Evolutionary conservation across 2,888 invertebrate genomes (phyloP).

Genomic region (Tetranychus piercei): DNA sequence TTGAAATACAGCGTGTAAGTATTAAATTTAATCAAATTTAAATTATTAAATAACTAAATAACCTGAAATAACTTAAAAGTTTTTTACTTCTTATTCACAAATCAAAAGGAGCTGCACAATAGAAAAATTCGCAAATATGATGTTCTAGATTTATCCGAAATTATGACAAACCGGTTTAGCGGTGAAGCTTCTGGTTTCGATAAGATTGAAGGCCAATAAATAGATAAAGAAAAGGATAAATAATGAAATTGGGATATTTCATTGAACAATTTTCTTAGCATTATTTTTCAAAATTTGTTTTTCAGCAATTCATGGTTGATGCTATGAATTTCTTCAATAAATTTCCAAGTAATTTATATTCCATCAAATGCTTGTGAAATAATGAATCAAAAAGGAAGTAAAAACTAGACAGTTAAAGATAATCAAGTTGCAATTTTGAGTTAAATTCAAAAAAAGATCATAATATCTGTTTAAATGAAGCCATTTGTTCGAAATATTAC

Average conservation of each 20-base stretch:
- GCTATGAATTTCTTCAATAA: too few relatives aligned
- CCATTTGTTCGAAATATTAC: too few relatives aligned
- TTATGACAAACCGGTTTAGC: slow-evolving; percentile 47
- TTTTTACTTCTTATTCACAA: slow-evolving; percentile 18
- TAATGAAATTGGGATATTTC: not conserved
- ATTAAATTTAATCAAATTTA: slow-evolving; percentile 10
- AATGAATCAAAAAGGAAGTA: too few relatives aligned
- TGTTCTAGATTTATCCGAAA: slow-evolving; percentile 87
- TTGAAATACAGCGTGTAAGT: slow-evolving; percentile 68
- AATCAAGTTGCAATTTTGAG: too few relatives aligned
- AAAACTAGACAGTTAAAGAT: too few relatives aligned
- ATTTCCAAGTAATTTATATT: too few relatives aligned
- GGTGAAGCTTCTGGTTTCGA: not conserved
- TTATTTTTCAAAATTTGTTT: too few relatives aligned
- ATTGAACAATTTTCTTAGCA: not conserved
- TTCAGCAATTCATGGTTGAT: too few relatives aligned
- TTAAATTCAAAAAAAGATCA: too few relatives aligned
- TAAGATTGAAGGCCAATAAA: not conserved
- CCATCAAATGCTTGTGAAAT: too few relatives aligned
- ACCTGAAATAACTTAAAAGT: not conserved
- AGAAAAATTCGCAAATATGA: slow-evolving; percentile 58
- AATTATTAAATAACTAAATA: too few relatives aligned
- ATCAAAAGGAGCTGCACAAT: slow-evolving; percentile 51
- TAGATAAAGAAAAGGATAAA: not conserved
- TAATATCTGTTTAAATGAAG: too few relatives aligned